These are phyloP conservation scores for Busseola fusca DNA, from an alignment of 2,888 invertebrate species.

Conservation along the genomic window DNA sequence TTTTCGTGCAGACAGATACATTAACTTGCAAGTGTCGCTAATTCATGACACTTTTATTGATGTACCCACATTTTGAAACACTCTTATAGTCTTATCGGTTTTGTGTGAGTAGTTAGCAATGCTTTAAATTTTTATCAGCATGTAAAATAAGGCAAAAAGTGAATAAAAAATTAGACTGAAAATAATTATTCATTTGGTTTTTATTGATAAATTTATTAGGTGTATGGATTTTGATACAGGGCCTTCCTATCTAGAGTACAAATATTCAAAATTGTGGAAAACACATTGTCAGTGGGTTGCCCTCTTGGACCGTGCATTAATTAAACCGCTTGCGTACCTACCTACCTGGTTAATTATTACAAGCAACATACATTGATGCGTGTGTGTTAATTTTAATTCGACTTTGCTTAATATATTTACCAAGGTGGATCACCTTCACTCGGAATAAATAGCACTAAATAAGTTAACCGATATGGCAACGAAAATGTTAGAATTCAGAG, in stretches of 20 bases:
- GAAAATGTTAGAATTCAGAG: slow-evolving; percentile 5
- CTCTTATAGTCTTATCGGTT: slow-evolving; percentile 11
- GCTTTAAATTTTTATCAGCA: not conserved
- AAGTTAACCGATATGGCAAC: slow-evolving; percentile 17
- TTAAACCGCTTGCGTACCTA: slow-evolving; percentile 26
- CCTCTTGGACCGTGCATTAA: slow-evolving; percentile 42
- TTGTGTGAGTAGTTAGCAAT: not conserved
- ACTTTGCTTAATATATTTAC: slow-evolving; percentile 40
- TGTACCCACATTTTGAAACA: slow-evolving; percentile 39
- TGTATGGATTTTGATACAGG: slow-evolving; percentile 10
- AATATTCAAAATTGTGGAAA: slow-evolving; percentile 1
- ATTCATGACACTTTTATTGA: slow-evolving; percentile 39
- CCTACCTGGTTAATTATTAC: slow-evolving; percentile 32
- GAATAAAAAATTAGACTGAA: not conserved
- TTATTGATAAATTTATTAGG: slow-evolving; percentile 1
- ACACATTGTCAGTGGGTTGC: slow-evolving; percentile 30
- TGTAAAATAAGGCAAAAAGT: not conserved
- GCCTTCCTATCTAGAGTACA: not conserved
- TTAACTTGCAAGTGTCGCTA: slow-evolving; percentile 17
- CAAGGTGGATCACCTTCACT: slow-evolving; percentile 44
- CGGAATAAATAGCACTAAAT: slow-evolving; percentile 25
- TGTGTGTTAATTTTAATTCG: slow-evolving; percentile 29
- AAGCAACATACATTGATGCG: slow-evolving; percentile 19
- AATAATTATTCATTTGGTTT: not conserved
- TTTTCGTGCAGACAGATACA: slow-evolving; percentile 33